Percentiles rank a stretch among this genome's conserved stretches.
Evolutionary conservation across 2,888 invertebrate genomes (phyloP).

Genomic region (Drosophila mulleri): DNA sequence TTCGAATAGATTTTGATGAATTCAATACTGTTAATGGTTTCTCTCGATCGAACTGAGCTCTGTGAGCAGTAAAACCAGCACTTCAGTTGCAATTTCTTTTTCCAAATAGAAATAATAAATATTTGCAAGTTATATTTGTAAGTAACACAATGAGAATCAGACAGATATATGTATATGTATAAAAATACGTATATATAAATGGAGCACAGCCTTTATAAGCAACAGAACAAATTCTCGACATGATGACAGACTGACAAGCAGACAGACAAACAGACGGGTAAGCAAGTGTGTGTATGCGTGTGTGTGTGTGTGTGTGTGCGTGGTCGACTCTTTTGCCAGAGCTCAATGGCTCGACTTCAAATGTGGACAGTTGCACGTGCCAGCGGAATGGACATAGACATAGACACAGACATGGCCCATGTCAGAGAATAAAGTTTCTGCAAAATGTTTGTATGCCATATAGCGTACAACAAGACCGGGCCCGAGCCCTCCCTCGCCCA

Average conservation of each 20-base stretch:
- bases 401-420: conserved; percentile 25
- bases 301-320: background rate
- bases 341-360: conserved; percentile 25
- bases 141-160: conserved; percentile 33
- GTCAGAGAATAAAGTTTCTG: conserved; percentile 51
- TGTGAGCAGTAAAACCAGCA: background rate
- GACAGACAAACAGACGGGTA: conserved; percentile 42
- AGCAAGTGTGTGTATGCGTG: background rate
- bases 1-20: conserved; percentile 1
- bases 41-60: background rate
- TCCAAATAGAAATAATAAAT: conserved; percentile 11
- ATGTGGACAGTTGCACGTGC: conserved; percentile 55
- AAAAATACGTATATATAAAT: background rate
- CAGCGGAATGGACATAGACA: conserved; percentile 25
- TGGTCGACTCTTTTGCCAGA: conserved; percentile 51
- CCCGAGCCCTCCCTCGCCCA: background rate
- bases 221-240: conserved; percentile 43
- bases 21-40: background rate
- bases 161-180: conserved; percentile 2
- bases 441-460: conserved; percentile 24
- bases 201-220: conserved; percentile 46
- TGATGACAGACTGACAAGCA: conserved; percentile 48
- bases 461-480: conserved; percentile 9
- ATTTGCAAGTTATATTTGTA: conserved; percentile 23
- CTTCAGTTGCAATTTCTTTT: conserved; percentile 15